Evolutionary conservation across 2,888 invertebrate species (phyloP).

Genomic region (Cryptops parisi): DNA sequence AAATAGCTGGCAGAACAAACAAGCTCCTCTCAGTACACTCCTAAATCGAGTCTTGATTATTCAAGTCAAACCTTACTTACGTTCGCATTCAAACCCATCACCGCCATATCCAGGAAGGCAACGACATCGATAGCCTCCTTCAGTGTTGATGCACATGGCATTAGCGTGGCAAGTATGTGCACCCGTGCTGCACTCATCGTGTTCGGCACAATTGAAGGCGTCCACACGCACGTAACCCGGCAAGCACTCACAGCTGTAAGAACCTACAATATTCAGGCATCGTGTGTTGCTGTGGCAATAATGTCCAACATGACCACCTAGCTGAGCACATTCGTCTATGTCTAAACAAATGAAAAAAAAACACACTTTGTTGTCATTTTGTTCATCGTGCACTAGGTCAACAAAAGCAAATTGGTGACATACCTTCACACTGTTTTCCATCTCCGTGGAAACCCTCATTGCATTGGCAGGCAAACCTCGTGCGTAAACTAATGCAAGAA

Average conservation of each 20-base stretch:
- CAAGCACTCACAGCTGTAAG: slow-evolving; percentile 69
- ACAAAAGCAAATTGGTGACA: slow-evolving; percentile 2
- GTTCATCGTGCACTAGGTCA: neutral
- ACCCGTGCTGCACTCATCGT: slow-evolving; percentile 60
- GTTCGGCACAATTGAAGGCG: slow-evolving; percentile 36
- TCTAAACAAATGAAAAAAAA: slow-evolving; percentile 38
- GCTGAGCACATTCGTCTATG: slow-evolving; percentile 67
- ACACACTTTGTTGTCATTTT: neutral
- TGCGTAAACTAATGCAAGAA: slow-evolving; percentile 78
- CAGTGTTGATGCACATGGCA: slow-evolving; percentile 65
- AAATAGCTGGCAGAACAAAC: slow-evolving; percentile 49
- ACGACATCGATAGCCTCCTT: slow-evolving; percentile 56
- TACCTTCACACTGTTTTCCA: slow-evolving; percentile 40
- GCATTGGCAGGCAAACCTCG: slow-evolving; percentile 81
- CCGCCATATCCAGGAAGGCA: slow-evolving; percentile 57
- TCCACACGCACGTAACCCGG: slow-evolving; percentile 60
- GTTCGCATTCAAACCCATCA: slow-evolving; percentile 61
- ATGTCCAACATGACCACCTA: slow-evolving; percentile 62
- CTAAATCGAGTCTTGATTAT: neutral
- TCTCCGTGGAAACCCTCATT: slow-evolving; percentile 78
- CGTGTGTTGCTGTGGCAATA: slow-evolving; percentile 71
- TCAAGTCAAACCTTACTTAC: slow-evolving; percentile 40
- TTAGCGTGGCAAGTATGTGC: slow-evolving; percentile 58
- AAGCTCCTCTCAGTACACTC: too few relatives aligned
- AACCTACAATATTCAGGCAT: slow-evolving; percentile 67